Evolutionary conservation across 2,113 vertebrate genomes (phyloP), one percentile per base, ranked within the genome.

Genomic region (Cyprinodon brontotheroides): DNA sequence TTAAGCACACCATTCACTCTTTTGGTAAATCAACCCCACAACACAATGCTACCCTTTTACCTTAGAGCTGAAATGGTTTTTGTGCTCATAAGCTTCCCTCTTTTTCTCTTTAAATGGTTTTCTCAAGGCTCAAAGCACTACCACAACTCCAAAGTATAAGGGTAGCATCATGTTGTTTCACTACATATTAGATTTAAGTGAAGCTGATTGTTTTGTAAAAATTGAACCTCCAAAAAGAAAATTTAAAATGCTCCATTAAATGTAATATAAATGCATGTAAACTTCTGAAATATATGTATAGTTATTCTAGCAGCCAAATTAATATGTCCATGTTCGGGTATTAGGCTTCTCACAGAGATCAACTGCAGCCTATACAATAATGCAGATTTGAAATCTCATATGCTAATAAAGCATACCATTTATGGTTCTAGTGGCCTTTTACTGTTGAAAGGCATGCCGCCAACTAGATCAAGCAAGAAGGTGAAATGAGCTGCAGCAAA

Each of bases 401-500:
- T 57, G 17, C 50, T 29, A 29, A 29, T 29, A 29, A 29, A 29
- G 29, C 29, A 29, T 29, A 29, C 29, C 29, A 29, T 29, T 29
- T 29, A 29, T 29, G 29, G 29, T 29, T 29, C 29, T 29, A 29
- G 1, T 29, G 29, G 29, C 29, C 29, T 29, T 29, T 29, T 29
- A 29, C 29, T 29, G 29, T 29, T 29, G 29, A 29, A 29, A 29
- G 29, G 29, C 29, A 29, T 29, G 29, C 29, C 29, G 29, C 29
- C 29, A 29, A 29, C 29, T 29, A 29, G 59, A 61, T 78, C 53
- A 59, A 76, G 63, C 61, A 69, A 48, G 77, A 59, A 70, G 29
- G 29, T 29, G 61, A 6, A 70, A 64, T 57, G 68, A 39, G 57
- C 17, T 68, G 47, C 43, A 37, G 74, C 53, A 69, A 60, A 61